phyloP scores from a whole-genome alignment of 2,888 invertebrate genomes.

The Agrochola macilenta region DNA sequence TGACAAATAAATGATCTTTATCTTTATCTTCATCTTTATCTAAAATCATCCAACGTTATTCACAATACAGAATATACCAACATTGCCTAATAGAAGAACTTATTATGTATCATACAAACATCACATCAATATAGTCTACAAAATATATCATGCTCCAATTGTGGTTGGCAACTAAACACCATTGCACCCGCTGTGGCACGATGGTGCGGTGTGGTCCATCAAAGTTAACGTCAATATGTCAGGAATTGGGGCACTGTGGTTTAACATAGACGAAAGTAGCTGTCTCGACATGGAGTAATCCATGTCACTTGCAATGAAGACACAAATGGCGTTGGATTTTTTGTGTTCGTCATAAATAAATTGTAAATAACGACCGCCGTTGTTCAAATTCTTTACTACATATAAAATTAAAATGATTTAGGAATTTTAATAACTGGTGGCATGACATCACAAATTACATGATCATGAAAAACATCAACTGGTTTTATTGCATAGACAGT shows the following conservation, averaged over 20 bases:
- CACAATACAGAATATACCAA: background rate
- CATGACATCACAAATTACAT: background rate
- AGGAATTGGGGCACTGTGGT: conserved; percentile 52
- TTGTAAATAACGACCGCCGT: background rate
- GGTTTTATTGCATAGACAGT: background rate
- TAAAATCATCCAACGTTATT: background rate
- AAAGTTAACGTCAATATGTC: conserved; percentile 53
- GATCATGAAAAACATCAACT: background rate
- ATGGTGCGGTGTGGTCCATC: conserved; percentile 36
- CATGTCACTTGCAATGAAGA: too few species aligned
- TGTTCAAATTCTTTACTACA: background rate
- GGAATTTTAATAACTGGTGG: background rate
- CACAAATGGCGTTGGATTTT: background rate
- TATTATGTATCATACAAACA: background rate
- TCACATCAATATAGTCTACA: background rate
- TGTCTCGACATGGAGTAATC: background rate
- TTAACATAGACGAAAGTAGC: background rate
- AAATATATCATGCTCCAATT: conserved; percentile 56
- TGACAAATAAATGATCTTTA: too few species aligned
- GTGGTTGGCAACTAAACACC: conserved; percentile 59
- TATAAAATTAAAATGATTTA: background rate
- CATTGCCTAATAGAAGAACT: background rate
- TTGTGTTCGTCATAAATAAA: background rate
- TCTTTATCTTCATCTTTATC: too few species aligned
- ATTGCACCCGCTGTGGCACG: conserved; percentile 21